Conservation (phyloP, 2,888 invertebrate genomes). For the Tillus elongatus region DNA sequence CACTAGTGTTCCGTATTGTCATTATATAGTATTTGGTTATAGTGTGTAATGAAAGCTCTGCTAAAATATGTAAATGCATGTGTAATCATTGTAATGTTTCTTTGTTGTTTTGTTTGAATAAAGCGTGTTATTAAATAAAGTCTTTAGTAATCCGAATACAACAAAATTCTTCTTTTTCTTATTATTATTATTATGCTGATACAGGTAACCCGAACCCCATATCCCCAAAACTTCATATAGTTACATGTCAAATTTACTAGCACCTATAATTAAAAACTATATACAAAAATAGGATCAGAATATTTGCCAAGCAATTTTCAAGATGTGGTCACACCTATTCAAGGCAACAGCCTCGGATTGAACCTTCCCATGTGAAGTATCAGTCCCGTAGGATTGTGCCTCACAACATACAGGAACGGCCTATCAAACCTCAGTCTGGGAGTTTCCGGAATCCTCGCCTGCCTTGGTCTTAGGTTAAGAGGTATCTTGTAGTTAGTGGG, state of each 20-base stretch:
- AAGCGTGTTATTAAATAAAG: too few relatives aligned
- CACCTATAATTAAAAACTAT: constrained; percentile 9
- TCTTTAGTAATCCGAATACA: too few relatives aligned
- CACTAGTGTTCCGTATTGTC: too few relatives aligned
- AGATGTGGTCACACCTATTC: constrained; percentile 25
- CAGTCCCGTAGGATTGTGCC: constrained; percentile 87
- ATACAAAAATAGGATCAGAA: constrained; percentile 13
- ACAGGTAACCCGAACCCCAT: too few relatives aligned
- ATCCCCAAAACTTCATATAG: constrained; percentile 10
- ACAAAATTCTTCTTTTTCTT: too few relatives aligned
- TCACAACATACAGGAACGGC: constrained; percentile 80
- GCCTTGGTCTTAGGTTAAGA: constrained; percentile 59
- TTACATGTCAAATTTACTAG: constrained; percentile 16
- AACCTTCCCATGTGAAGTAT: constrained; percentile 82
- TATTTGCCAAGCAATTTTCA: constrained; percentile 12
- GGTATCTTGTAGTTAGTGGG: constrained; percentile 50
- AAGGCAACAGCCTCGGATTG: constrained; percentile 74
- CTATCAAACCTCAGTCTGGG: constrained; percentile 75
- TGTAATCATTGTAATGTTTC: too few relatives aligned
- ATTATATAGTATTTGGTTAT: too few relatives aligned
- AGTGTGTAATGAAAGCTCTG: too few relatives aligned
- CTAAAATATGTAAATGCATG: too few relatives aligned
- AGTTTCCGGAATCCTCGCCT: constrained; percentile 59
- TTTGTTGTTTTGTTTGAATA: too few relatives aligned
- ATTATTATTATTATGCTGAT: too few relatives aligned